These are phyloP conservation scores for Drosophila prolongata DNA, from an alignment of 2,888 invertebrate genomes.

Conservation along the genomic window DNA sequence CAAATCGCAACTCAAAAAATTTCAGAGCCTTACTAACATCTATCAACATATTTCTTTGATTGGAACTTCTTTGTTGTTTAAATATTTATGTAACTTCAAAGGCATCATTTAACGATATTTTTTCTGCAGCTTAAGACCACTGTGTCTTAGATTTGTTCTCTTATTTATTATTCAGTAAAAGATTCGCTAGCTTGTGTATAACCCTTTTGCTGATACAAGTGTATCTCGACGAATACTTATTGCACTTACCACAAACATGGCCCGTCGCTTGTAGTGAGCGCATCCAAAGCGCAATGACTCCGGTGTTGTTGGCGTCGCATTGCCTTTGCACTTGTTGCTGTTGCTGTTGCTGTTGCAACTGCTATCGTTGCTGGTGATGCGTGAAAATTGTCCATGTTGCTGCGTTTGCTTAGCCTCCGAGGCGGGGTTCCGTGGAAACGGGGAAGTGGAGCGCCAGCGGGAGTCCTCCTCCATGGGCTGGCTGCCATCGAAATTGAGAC, in stretches of 20 bases:
- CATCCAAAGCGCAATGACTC: conserved; percentile 86
- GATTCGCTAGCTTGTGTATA: not conserved
- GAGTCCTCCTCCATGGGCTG: conserved; percentile 37
- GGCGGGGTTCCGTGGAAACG: conserved; percentile 46
- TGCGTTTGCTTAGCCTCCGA: conserved; percentile 50
- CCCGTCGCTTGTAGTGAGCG: conserved; percentile 93
- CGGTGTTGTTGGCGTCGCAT: conserved; percentile 49
- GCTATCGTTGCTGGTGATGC: conserved; percentile 30
- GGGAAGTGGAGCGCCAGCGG: conserved; percentile 25
- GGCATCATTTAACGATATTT: not conserved
- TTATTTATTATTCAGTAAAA: not conserved
- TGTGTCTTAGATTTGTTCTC: not conserved
- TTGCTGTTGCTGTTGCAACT: conserved; percentile 26
- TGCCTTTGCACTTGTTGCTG: conserved; percentile 12
- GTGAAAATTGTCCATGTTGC: conserved; percentile 53
- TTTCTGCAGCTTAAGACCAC: not conserved
- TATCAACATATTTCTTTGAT: too few species aligned
- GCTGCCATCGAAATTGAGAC: conserved; percentile 51
- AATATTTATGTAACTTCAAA: not conserved
- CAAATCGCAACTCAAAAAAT: too few species aligned
- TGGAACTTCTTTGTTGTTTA: not conserved
- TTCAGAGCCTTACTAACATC: too few species aligned
- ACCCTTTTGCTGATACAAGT: not conserved
- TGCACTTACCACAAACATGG: conserved; percentile 92
- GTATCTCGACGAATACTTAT: not conserved